phyloP scores from a whole-genome alignment of 2,888 invertebrate species.

The Andrena chrysosceles region DNA sequence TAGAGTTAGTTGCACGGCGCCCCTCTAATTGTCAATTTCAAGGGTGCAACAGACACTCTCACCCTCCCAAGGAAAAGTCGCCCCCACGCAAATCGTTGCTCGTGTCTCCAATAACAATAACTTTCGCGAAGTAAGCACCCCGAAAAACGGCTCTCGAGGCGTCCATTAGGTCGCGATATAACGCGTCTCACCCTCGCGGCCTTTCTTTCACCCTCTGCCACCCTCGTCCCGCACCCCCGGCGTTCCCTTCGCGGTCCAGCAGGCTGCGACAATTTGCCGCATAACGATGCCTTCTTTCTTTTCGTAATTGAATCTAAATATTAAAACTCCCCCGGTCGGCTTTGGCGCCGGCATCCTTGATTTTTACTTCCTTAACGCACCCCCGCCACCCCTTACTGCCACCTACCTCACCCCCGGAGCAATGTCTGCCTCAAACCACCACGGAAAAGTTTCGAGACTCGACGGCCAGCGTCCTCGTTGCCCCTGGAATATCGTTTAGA shows the following conservation, averaged over 20 bases:
- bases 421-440: conserved; percentile 39
- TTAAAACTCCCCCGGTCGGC: conserved; percentile 74
- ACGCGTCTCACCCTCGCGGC: conserved; percentile 40
- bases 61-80: not conserved
- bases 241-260: conserved; percentile 50
- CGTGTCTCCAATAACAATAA: conserved; percentile 61
- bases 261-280: conserved; percentile 79
- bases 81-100: conserved; percentile 26
- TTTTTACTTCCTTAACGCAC: conserved; percentile 64
- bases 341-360: conserved; percentile 76
- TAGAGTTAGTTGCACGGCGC: not conserved
- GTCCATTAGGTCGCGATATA: conserved; percentile 62
- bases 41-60: not conserved
- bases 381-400: conserved; percentile 2
- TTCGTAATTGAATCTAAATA: conserved; percentile 83
- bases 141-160: conserved; percentile 46
- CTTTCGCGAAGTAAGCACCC: conserved; percentile 51
- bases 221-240: conserved; percentile 3
- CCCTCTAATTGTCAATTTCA: conserved; percentile 27
- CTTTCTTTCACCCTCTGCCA: conserved; percentile 22
- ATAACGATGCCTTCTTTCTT: conserved; percentile 78
- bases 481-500: conserved; percentile 78
- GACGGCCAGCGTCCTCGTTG: conserved; percentile 71
- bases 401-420: conserved; percentile 11
- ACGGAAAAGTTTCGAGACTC: conserved; percentile 81